phyloP scores from a whole-genome alignment of 2,888 invertebrate species.

The Thumatha senex region DNA sequence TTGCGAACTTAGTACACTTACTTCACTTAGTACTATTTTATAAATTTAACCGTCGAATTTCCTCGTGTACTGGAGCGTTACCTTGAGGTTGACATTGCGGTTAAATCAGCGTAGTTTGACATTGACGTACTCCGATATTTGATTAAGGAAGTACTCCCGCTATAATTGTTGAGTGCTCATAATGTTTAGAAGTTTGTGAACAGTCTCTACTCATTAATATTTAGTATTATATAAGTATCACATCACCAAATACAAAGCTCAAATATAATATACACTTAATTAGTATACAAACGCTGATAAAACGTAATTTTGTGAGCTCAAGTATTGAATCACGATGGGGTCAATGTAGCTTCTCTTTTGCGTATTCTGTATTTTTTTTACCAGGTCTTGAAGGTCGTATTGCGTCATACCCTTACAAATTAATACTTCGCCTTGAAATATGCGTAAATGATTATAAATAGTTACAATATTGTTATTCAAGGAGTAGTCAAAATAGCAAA shows the following conservation, averaged over 20 bases:
- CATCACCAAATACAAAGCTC: conserved; percentile 6
- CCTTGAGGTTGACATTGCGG: conserved; percentile 75
- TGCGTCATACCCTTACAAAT: conserved; percentile 49
- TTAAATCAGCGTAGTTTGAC: conserved; percentile 73
- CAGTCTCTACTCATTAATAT: background rate
- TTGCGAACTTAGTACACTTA: too few species aligned
- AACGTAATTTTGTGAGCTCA: conserved; percentile 41
- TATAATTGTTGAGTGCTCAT: conserved; percentile 47
- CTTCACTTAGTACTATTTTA: conserved; percentile 33
- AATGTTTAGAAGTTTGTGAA: conserved; percentile 27
- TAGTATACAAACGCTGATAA: conserved; percentile 24
- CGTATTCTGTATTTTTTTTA: conserved; percentile 52
- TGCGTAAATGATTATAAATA: conserved; percentile 5
- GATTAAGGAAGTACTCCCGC: conserved; percentile 70
- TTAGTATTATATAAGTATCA: background rate
- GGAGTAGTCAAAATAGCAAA: background rate
- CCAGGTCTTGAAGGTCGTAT: conserved; percentile 56
- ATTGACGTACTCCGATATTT: conserved; percentile 75
- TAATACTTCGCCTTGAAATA: conserved; percentile 15
- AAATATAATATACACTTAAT: conserved; percentile 10
- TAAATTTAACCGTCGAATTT: conserved; percentile 49
- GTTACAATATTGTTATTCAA: background rate
- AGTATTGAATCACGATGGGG: conserved; percentile 53
- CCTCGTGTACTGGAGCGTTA: conserved; percentile 52
- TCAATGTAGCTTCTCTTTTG: conserved; percentile 53